Evolutionary conservation across 2,888 invertebrate species (phyloP).

Genomic region (Caenorhabditis angaria): DNA sequence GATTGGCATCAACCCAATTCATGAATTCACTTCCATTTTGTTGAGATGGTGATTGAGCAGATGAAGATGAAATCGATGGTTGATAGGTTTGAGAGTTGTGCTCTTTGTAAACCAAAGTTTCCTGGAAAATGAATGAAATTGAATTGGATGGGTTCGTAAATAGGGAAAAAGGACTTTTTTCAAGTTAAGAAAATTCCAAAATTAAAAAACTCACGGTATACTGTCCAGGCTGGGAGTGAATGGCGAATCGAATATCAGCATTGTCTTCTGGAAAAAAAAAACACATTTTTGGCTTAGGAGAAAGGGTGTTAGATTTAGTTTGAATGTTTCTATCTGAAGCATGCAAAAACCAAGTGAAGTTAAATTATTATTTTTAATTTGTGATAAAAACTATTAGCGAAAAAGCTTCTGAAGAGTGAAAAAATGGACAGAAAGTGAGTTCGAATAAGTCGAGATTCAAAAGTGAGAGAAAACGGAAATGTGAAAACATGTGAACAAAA

Average conservation of each 20-base stretch:
- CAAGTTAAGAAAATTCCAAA: neutral
- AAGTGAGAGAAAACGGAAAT: neutral
- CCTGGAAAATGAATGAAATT: conserved; percentile 24
- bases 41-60: conserved; percentile 11
- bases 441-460: neutral
- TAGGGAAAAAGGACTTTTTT: neutral
- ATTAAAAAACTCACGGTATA: conserved; percentile 23
- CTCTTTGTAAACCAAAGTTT: conserved; percentile 44
- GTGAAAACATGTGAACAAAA: neutral
- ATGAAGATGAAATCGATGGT: conserved; percentile 35
- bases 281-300: too few species aligned
- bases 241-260: conserved; percentile 28
- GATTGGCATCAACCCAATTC: conserved; percentile 52
- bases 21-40: conserved; percentile 49
- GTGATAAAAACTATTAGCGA: too few species aligned
- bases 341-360: conserved; percentile 10
- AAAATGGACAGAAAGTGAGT: neutral
- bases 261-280: conserved; percentile 35
- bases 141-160: neutral
- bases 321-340: neutral
- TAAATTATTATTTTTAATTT: too few species aligned
- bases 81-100: conserved; percentile 41
- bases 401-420: too few species aligned
- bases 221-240: conserved; percentile 26
- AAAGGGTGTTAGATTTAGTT: neutral